Conservation (phyloP, 2,113 vertebrate genomes). For the Himantopus leucocephalus region DNA sequence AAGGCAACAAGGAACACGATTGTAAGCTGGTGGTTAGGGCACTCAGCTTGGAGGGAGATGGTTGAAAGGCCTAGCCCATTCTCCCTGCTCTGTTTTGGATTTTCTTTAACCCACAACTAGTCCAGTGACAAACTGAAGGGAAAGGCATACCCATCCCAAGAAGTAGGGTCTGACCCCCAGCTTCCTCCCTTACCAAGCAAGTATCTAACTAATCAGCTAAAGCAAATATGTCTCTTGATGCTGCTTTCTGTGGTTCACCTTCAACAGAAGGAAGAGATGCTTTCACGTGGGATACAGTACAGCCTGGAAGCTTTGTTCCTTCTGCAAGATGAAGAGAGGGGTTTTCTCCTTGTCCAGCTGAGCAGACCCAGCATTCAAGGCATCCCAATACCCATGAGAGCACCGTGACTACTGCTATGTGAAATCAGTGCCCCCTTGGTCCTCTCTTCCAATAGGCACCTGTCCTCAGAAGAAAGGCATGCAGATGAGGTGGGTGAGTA, state of each 20-base stretch:
- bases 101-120: background rate
- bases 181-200: background rate
- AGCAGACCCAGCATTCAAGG: background rate
- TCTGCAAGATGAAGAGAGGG: background rate
- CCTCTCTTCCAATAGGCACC: background rate
- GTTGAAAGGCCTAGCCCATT: background rate
- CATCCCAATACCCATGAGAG: background rate
- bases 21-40: background rate
- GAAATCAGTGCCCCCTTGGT: background rate
- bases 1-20: background rate
- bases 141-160: background rate
- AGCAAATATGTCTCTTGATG: background rate
- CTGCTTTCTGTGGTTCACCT: background rate
- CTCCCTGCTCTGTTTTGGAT: background rate
- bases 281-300: background rate
- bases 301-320: background rate
- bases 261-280: background rate
- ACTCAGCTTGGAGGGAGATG: background rate
- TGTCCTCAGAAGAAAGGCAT: background rate
- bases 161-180: background rate
- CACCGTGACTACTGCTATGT: background rate
- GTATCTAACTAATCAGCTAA: background rate
- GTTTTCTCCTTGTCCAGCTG: background rate
- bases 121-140: background rate
- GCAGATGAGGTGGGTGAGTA: accelerated